Percentiles rank a stretch among this genome's conserved stretches.
Conservation (phyloP, 1,140 invertebrate genomes). For the Eriocheir sinensis region DNA sequence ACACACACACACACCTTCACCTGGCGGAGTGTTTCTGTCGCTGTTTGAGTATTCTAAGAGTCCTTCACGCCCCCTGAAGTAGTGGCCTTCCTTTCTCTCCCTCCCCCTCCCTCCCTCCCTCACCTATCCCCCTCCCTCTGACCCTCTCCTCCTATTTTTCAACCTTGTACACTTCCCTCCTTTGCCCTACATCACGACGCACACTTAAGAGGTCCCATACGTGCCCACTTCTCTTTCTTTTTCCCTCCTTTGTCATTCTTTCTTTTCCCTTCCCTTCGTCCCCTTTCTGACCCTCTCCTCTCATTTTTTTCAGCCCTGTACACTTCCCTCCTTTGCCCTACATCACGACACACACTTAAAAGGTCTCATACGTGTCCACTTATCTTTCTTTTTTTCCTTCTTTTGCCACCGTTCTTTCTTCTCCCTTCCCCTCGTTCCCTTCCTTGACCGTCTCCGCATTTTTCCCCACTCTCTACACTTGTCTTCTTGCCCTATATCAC, state of each 20-base stretch:
- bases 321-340: not conserved
- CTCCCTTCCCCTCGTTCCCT: not conserved
- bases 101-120: too few relatives aligned
- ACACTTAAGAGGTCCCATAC: not conserved
- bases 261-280: not conserved
- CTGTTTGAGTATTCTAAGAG: slow-evolving; percentile 56
- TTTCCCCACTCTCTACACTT: not conserved
- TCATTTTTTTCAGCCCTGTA: not conserved
- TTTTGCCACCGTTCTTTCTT: not conserved
- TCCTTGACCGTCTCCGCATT: not conserved
- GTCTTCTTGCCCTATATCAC: not conserved
- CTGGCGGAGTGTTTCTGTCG: slow-evolving; percentile 35
- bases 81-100: slow-evolving; percentile 6
- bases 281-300: not conserved
- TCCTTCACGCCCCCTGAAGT: not conserved
- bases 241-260: not conserved
- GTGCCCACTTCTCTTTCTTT: not conserved
- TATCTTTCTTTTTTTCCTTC: not conserved
- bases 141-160: not conserved
- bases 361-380: not conserved
- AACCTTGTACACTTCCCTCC: not conserved
- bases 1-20: slow-evolving; percentile 39
- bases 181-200: not conserved
- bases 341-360: not conserved
- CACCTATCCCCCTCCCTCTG: not conserved